These are phyloP conservation scores for Ceratotherium simum DNA, from an alignment of 2,113 vertebrate species.

Conservation along the genomic window DNA sequence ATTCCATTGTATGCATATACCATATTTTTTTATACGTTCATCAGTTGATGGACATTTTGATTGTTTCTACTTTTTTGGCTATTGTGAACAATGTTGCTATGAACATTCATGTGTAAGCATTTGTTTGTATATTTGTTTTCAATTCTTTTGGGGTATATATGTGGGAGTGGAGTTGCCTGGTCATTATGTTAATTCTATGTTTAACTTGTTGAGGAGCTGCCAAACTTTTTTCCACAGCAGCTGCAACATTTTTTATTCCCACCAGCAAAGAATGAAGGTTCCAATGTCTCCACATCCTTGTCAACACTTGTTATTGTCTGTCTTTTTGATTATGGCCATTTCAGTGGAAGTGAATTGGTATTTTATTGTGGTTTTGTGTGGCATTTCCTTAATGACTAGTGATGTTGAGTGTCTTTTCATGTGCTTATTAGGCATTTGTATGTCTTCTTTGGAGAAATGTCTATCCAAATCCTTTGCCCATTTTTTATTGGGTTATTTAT, in stretches of 20 bases:
- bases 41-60: background rate
- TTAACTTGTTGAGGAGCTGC: background rate
- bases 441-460: background rate
- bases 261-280: background rate
- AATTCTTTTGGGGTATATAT: background rate
- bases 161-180: background rate
- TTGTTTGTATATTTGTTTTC: background rate
- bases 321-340: background rate
- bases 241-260: background rate
- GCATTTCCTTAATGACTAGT: background rate
- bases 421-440: background rate
- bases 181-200: background rate
- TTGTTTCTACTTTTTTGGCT: background rate
- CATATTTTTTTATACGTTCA: background rate
- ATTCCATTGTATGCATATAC: background rate
- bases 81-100: background rate
- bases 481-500: background rate
- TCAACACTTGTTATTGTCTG: background rate
- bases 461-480: background rate
- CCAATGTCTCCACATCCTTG: background rate
- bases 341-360: background rate
- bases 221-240: background rate
- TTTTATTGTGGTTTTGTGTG: background rate
- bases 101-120: background rate
- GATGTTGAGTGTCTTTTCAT: background rate